Conservation (phyloP, 1,140 invertebrate genomes). For the Tachypleus tridentatus region DNA sequence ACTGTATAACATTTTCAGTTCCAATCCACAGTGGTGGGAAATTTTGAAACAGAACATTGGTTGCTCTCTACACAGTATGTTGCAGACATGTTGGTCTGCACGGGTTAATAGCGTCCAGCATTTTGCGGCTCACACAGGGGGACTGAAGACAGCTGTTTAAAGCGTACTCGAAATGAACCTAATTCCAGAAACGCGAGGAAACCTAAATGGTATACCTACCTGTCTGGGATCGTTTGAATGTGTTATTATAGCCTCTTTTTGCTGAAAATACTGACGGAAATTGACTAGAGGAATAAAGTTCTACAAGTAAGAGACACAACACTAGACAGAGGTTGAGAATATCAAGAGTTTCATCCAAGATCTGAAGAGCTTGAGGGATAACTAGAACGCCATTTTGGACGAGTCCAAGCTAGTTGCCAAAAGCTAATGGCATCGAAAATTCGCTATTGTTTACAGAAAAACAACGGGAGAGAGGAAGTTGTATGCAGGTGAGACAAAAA, state of each 20-base stretch:
- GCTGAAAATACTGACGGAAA: background rate
- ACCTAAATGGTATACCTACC: background rate
- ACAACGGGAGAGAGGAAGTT: too few relatives aligned
- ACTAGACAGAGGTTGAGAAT: slow-evolving; percentile 1
- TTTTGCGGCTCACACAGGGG: background rate
- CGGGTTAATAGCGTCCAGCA: slow-evolving; percentile 2
- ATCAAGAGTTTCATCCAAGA: background rate
- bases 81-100: slow-evolving; percentile 2
- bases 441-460: too few relatives aligned
- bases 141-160: background rate
- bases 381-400: background rate
- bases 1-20: slow-evolving; percentile 13
- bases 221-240: background rate
- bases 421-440: background rate
- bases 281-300: background rate
- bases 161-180: background rate
- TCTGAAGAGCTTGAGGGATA: background rate
- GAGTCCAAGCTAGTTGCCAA: background rate
- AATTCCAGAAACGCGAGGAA: background rate
- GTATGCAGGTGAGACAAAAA: too few relatives aligned
- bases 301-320: background rate
- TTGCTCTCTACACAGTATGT: slow-evolving; percentile 3
- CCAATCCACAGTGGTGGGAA: slow-evolving; percentile 11
- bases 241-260: background rate
- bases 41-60: slow-evolving; percentile 7